Base-by-base conservation (phyloP, 2,113 vertebrate genomes). In the Hystrix cristata region DNA sequence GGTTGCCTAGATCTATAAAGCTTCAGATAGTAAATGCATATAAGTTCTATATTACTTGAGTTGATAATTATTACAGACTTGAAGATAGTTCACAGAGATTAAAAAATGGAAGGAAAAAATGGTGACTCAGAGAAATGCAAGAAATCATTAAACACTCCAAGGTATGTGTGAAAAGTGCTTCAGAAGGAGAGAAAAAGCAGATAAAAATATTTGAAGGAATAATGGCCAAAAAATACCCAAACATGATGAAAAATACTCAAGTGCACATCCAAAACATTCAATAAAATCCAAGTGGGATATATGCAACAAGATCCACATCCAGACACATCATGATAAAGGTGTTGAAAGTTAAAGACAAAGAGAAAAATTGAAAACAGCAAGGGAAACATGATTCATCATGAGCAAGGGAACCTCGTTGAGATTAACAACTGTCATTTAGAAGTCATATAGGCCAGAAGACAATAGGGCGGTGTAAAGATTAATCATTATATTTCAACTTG, bases 1-100 rank as follows among this genome's bases (percentile, higher is more conserved):
- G 71, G 81, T 69, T 90, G 23, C 14, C 64, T 82, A 84, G 53
- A 76, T 92, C 80, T 83, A 64, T 84, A 93, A 96, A 91, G 46
- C 10, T 48, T 82, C 48, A 38, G 53, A 48, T 57, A 88, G 21
- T 59, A 85, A 79, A 71, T 27, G 48, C 3, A 72, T 82, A 57
- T 43, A 86, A 64, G 34, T 76, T 16, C 74, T 57, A 23, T 46
- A 86, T 82, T 86, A 76, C 38, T 18, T 90, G 65, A 94, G 59
- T 64, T 86, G 53, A 81, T 91, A 92, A 94, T 86, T 55, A 88
- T 76, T 71, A 43, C 29, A 80, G 65, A 64, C 12, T 38, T 65
- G 34, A 83, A 91, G 15, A 34, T 29, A 88, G 48, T 85, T 88
- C 71, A 60, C 38, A 76, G 13, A 69, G 79, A 78, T 89, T 64